These are phyloP conservation scores for Pangasius macronema DNA, from an alignment of 2,797 vertebrate species.

Conservation along the genomic window DNA sequence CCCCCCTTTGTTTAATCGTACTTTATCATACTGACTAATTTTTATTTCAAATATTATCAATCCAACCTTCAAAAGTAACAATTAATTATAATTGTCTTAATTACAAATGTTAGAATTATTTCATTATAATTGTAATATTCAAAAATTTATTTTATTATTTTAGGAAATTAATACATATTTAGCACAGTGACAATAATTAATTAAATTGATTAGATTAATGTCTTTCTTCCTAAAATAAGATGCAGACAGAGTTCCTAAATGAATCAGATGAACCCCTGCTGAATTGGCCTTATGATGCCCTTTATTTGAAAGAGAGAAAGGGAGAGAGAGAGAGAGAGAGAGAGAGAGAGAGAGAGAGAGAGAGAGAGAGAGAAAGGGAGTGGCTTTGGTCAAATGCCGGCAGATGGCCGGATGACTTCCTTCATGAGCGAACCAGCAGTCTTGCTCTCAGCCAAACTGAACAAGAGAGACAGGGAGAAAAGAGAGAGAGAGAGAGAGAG, in stretches of 20 bases:
- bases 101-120: background rate
- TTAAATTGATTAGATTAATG: background rate
- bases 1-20: too few relatives aligned
- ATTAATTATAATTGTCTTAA: background rate
- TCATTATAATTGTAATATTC: background rate
- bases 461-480: slow-evolving; percentile 35
- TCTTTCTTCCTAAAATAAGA: background rate
- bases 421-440: slow-evolving; percentile 61
- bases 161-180: background rate
- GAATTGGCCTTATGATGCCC: background rate
- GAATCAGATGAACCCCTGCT: background rate
- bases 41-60: background rate
- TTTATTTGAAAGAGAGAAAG: background rate
- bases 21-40: background rate
- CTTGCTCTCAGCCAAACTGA: slow-evolving; percentile 48
- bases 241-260: background rate
- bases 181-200: background rate
- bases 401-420: slow-evolving; percentile 75
- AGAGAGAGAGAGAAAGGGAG: background rate
- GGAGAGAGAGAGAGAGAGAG: background rate
- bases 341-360: background rate
- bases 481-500: background rate
- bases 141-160: background rate
- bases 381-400: background rate
- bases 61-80: background rate